Conservation (phyloP, 2,888 invertebrate species). For the Mystacides longicornis region DNA sequence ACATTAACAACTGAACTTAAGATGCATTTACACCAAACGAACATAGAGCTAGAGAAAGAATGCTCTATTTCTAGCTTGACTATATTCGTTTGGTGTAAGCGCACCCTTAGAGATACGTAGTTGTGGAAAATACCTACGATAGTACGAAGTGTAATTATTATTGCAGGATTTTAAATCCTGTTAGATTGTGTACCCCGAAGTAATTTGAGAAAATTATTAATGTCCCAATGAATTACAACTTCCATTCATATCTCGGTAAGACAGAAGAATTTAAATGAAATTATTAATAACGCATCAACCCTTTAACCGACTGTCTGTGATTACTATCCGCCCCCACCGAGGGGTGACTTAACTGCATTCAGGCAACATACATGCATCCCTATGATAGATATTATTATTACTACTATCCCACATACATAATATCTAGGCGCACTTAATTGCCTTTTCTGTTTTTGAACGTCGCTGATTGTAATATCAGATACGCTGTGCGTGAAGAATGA, state of each 20-base stretch:
- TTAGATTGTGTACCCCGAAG: no score
- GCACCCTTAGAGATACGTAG: no score
- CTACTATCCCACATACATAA: neutral
- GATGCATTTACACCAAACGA: no score
- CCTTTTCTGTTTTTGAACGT: constrained; percentile 27
- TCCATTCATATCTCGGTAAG: neutral
- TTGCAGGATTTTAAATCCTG: no score
- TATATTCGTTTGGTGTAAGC: no score
- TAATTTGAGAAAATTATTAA: no score
- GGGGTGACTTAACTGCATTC: constrained; percentile 2
- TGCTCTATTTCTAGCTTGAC: no score
- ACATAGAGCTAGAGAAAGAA: no score
- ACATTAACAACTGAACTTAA: no score
- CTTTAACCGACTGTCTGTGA: neutral
- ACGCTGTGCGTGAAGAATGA: neutral
- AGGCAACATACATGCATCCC: neutral
- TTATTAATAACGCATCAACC: constrained; percentile 19
- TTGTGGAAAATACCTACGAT: no score
- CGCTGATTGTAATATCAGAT: constrained; percentile 21
- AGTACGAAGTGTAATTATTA: no score
- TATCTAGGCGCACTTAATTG: constrained; percentile 21
- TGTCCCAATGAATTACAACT: neutral
- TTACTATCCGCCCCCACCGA: constrained; percentile 4
- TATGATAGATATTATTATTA: neutral
- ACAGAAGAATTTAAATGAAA: constrained; percentile 15